Percentiles rank a stretch among this genome's conserved stretches.
Conservation (phyloP, 2,888 invertebrate genomes). For the Vesta saturnalis region DNA sequence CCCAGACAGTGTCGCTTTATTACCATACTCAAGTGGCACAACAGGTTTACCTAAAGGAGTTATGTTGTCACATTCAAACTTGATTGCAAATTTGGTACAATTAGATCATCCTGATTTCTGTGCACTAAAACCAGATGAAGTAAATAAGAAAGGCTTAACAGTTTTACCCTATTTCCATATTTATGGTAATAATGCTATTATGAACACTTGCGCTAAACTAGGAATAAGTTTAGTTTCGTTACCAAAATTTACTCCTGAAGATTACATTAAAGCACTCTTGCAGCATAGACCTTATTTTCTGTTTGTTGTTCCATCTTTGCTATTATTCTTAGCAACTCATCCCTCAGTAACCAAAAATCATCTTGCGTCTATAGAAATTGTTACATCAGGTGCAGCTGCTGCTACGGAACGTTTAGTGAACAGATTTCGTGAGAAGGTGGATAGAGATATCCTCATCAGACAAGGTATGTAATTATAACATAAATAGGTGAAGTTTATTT, state of each 20-base stretch:
- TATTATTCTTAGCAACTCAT: constrained; percentile 79
- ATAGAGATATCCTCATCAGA: constrained; percentile 55
- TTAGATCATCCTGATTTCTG: constrained; percentile 42
- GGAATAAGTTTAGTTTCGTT: constrained; percentile 74
- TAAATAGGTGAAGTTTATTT: background rate
- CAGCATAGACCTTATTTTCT: constrained; percentile 71
- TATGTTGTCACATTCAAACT: constrained; percentile 75
- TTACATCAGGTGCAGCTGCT: constrained; percentile 81
- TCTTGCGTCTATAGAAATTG: constrained; percentile 69
- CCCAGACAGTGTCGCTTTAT: constrained; percentile 65
- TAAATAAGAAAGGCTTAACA: constrained; percentile 68
- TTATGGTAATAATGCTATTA: constrained; percentile 76
- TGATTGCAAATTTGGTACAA: constrained; percentile 63
- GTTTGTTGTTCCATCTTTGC: constrained; percentile 80
- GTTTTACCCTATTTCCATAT: constrained; percentile 84
- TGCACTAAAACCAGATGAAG: constrained; percentile 57
- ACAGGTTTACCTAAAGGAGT: constrained; percentile 87
- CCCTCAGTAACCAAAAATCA: constrained; percentile 75
- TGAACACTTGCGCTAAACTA: constrained; percentile 68
- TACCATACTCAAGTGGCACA: constrained; percentile 78
- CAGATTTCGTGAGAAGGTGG: constrained; percentile 70
- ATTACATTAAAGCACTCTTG: constrained; percentile 72
- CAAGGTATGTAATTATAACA: constrained; percentile 53
- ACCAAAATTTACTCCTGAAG: constrained; percentile 78
- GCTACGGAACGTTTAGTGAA: constrained; percentile 71